phyloP scores from a whole-genome alignment of 2,888 invertebrate genomes.

The Podabrus alpinus region DNA sequence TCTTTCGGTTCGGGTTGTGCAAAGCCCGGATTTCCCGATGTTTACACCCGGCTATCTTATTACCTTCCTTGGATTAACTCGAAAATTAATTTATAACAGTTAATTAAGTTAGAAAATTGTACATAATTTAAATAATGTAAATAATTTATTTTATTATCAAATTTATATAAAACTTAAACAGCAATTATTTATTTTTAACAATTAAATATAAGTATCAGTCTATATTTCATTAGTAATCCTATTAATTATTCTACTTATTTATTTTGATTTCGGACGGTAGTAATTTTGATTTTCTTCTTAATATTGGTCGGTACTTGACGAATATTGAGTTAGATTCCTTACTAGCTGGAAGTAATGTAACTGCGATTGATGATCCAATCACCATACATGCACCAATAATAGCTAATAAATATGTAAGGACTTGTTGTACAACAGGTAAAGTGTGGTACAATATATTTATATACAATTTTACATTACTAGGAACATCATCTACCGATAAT shows the following conservation, averaged over 20 bases:
- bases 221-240: background rate
- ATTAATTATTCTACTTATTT: background rate
- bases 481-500: slow-evolving; percentile 54
- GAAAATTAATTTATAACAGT: slow-evolving; percentile 39
- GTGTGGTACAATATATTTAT: slow-evolving; percentile 38
- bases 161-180: background rate
- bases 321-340: background rate
- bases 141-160: background rate
- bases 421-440: slow-evolving; percentile 40
- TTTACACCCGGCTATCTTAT: slow-evolving; percentile 82
- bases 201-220: background rate
- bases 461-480: slow-evolving; percentile 36
- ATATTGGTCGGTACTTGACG: background rate
- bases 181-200: background rate
- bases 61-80: slow-evolving; percentile 81
- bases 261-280: background rate
- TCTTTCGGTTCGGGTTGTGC: slow-evolving; percentile 93
- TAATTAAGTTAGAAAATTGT: slow-evolving; percentile 1
- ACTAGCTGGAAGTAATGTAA: slow-evolving; percentile 10
- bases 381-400: slow-evolving; percentile 47
- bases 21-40: slow-evolving; percentile 84
- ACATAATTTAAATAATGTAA: background rate
- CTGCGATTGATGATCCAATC: slow-evolving; percentile 42
- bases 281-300: background rate
- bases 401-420: slow-evolving; percentile 41